Percentiles rank a stretch among this genome's conserved stretches.
Conservation (phyloP, 2,888 invertebrate species). For the Operophtera brumata region DNA sequence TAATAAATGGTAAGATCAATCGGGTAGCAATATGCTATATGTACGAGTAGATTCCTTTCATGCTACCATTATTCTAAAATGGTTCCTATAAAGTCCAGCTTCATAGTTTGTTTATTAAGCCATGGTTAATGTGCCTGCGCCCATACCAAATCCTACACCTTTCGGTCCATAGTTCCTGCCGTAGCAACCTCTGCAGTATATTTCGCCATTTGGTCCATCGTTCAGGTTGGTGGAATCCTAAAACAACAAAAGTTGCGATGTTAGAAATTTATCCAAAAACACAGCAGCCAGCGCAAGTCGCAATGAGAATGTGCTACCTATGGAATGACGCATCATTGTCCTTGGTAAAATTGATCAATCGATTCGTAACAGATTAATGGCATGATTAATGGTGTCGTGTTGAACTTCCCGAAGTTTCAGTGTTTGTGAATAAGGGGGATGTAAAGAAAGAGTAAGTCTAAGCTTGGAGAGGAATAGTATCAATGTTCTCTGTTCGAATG, state of each 20-base stretch:
- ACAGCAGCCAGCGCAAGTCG: too few relatives aligned
- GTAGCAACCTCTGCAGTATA: conserved; percentile 96
- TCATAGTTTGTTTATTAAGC: conserved; percentile 81
- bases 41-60: conserved; percentile 72
- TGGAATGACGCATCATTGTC: background rate
- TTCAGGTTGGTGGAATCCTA: conserved; percentile 93
- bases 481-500: too few relatives aligned
- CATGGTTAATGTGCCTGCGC: conserved; percentile 94
- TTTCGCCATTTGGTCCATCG: conserved; percentile 95
- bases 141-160: conserved; percentile 94
- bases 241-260: conserved; percentile 35
- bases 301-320: background rate
- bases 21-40: conserved; percentile 56
- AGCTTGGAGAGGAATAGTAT: too few relatives aligned
- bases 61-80: conserved; percentile 59
- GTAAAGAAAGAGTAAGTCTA: too few relatives aligned
- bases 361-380: too few relatives aligned
- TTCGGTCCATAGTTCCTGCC: conserved; percentile 92
- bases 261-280: background rate
- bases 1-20: conserved; percentile 75
- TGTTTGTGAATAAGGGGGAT: background rate
- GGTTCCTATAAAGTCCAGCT: conserved; percentile 74
- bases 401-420: too few relatives aligned
- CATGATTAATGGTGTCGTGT: too few relatives aligned
- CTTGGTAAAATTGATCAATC: background rate